Base-by-base conservation (phyloP, 2,888 invertebrate genomes). In the Parnassius glacialis region DNA sequence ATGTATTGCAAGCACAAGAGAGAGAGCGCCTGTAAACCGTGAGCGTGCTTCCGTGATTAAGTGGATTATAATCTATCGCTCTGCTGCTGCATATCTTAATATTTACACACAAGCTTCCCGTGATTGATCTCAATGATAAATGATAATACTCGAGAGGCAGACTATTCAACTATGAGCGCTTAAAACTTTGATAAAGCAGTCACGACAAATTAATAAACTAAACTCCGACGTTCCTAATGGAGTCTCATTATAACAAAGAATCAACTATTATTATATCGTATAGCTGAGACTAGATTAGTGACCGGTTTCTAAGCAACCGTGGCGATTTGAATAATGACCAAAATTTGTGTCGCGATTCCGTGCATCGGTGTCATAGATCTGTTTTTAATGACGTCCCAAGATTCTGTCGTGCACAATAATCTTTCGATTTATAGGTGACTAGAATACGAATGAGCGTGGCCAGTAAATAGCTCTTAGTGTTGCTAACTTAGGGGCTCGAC, bases 391-490 rank as follows among this genome's bases (percentile, higher is more conserved):
- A 70, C 71, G 68, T 64, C 52, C 62, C 57, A 61, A 70, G 67
- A 68, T 67, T 68, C 59, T 69, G 69, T 71, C 68, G 67, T 66
- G 61, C 62, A 72, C 74, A 76, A 75, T 76, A 75, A 81, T 82
- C 79, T 76, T 69, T 66, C 73, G 79, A 87, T 87, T 87, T 87
- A 87, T 83, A 77, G 72, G 66, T 73, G 75, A 79, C 74, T 74
- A 70, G 81, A 82, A 81, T 84, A 83, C 81, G 76, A 85, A 85
- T 66, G 68, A 70, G 65, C 66, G 67, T 70, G 66, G 68, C 70
- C 69, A 71, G 73, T 72, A 74, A 72, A 75, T 80, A 81, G 77
- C 78, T 77, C 75, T 84, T 82, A 84, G 85, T 85, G 83, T 85
- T 79, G 80, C 77, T 77, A 75, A 81, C 83, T 83, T 78, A 79